Evolutionary conservation across 92 coral and sea anemone genomes (phyloP), one percentile per base, ranked within the genome.

Genomic region (Parazoanthus swiftii): DNA sequence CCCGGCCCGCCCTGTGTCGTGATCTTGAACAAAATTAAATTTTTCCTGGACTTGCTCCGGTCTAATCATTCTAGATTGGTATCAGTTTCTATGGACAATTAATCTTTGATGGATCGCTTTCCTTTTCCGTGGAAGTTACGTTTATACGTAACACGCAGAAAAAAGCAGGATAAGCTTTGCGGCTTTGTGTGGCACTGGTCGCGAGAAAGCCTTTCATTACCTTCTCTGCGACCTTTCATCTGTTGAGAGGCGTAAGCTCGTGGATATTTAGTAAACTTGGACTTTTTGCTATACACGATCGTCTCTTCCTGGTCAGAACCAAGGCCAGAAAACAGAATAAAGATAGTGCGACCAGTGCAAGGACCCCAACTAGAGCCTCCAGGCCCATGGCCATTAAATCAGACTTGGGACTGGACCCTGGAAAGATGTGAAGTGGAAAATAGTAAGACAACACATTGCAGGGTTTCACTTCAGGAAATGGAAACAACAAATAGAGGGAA

Each of bases 231-330:
- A 18, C 18, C 20, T 6, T 44, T 5, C 15, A 21, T 10, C 67
- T 25, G 67, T 84, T 68, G 7, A 71, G n/a, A 33, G 87, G 68
- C 13, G 67, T 84, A 23, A 84, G 8, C 23, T 84, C 87, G 46
- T 84, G 78, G 79, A 36, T 71, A 16, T 70, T 26, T 11, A 71
- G 39, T 48, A 84, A 71, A 13, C 11, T 26, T 44, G 46, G n/a
- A 23, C 87, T 84, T 23, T 84, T 48, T 26, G 59, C 67, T 2
- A 18, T 20, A 70, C 86, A 68, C n/a, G 67, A 83, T 7, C 33
- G 65, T 56, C 68, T 84, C 26, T 51, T 84, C 44, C n/a, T 84
- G 43, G 13, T 46, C 79, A 71, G 21, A 43, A 73, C 79, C 44
- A 54, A 71, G 26, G 56, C 38, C 77, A 84, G 23, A 26, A 56